These are phyloP conservation scores for Notoglanidium macrostoma DNA, from an alignment of 2,797 vertebrate species.

Conservation along the genomic window DNA sequence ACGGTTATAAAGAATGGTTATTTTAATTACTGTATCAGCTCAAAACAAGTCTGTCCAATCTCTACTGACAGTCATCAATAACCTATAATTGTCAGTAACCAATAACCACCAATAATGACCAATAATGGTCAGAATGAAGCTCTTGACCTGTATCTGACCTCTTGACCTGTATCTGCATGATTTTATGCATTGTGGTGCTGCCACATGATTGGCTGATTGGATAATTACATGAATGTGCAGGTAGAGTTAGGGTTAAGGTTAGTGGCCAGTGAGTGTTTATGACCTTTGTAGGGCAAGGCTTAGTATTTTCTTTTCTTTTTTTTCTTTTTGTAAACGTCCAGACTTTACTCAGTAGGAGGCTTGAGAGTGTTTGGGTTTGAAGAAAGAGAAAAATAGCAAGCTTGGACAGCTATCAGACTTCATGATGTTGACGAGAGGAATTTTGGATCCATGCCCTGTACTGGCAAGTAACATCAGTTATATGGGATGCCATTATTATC, in stretches of 20 bases:
- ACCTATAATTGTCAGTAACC: background rate
- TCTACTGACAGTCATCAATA: background rate
- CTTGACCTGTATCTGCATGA: background rate
- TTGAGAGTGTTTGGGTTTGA: background rate
- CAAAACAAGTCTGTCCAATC: background rate
- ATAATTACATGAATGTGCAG: background rate
- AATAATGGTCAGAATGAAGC: background rate
- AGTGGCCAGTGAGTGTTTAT: background rate
- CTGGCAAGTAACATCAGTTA: background rate
- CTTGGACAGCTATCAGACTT: background rate
- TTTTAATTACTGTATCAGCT: background rate
- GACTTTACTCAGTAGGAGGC: background rate
- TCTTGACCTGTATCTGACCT: background rate
- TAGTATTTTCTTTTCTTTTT: background rate
- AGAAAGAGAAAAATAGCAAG: background rate
- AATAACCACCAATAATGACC: background rate
- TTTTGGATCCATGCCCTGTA: background rate
- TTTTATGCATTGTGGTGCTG: background rate
- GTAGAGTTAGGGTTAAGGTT: no score
- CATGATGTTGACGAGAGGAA: background rate
- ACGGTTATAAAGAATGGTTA: background rate
- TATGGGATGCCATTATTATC: background rate
- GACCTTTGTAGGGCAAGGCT: background rate
- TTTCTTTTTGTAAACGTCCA: background rate
- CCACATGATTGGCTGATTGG: background rate